These are phyloP conservation scores for Lagria hirta DNA, from an alignment of 2,888 invertebrate genomes.

Conservation along the genomic window DNA sequence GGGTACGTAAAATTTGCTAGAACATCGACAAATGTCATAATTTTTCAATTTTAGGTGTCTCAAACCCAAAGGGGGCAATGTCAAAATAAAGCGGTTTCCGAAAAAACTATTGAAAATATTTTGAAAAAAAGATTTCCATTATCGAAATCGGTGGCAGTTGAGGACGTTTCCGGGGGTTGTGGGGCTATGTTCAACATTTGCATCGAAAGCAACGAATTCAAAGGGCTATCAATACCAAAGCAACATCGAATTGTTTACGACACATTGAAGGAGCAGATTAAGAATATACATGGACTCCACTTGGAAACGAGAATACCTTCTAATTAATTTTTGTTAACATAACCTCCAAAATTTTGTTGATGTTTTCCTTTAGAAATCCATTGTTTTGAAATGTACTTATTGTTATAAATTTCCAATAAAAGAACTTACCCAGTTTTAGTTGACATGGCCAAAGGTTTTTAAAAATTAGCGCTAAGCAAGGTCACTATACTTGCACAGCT, in stretches of 20 bases:
- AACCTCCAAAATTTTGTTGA: no score
- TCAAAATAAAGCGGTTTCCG: constrained; percentile 28
- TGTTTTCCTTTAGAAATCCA: no score
- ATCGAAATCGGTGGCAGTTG: constrained; percentile 65
- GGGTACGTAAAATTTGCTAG: no score
- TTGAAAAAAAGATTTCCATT: constrained; percentile 60
- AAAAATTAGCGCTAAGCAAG: no score
- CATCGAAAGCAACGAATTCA: constrained; percentile 70
- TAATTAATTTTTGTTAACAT: not conserved
- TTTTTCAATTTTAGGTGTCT: constrained; percentile 5
- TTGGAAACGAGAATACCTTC: constrained; percentile 64
- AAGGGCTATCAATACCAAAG: constrained; percentile 68
- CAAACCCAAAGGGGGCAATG: not conserved
- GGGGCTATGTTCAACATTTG: constrained; percentile 79
- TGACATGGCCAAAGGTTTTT: no score
- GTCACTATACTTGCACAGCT: no score
- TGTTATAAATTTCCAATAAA: no score
- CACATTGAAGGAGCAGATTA: constrained; percentile 73
- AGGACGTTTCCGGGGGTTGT: constrained; percentile 77
- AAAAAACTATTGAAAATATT: constrained; percentile 51
- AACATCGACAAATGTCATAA: no score
- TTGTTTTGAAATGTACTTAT: no score
- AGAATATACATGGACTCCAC: constrained; percentile 80
- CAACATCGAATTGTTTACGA: constrained; percentile 75
- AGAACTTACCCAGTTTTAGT: no score